phyloP scores from a whole-genome alignment of 2,888 invertebrate genomes.

The Drosophila quinaria region DNA sequence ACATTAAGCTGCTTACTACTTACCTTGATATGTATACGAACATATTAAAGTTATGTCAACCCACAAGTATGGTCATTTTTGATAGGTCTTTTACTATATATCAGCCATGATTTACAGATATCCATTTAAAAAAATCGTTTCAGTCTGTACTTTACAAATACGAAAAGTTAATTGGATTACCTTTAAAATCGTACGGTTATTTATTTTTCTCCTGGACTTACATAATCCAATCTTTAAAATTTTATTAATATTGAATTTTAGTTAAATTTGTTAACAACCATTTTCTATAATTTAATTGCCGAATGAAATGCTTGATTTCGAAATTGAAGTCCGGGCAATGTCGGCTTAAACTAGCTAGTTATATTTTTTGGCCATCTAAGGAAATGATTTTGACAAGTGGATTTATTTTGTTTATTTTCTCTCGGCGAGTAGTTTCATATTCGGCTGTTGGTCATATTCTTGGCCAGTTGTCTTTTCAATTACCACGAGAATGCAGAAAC shows the following conservation, averaged over 20 bases:
- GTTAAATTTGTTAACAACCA: too few species aligned
- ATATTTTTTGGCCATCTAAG: not conserved
- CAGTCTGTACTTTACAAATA: too few species aligned
- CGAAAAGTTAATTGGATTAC: not conserved
- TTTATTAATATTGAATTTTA: too few species aligned
- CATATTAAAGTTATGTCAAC: too few species aligned
- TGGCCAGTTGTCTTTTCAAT: slow-evolving; percentile 72
- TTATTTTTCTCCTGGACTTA: too few species aligned
- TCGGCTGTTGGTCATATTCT: slow-evolving; percentile 41
- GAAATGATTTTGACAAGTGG: slow-evolving; percentile 33
- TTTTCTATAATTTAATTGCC: not conserved
- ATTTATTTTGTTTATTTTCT: slow-evolving; percentile 34
- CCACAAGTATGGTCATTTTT: too few species aligned
- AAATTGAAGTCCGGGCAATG: not conserved
- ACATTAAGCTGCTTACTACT: not conserved
- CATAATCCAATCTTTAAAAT: too few species aligned
- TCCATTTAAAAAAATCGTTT: not conserved
- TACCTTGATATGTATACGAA: too few species aligned
- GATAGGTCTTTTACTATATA: not conserved
- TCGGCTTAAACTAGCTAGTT: not conserved
- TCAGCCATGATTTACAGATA: not conserved
- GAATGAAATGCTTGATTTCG: too few species aligned
- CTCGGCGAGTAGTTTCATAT: slow-evolving; percentile 10
- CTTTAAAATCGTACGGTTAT: too few species aligned
- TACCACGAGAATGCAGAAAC: slow-evolving; percentile 61